These are phyloP conservation scores for Drepanosiphum platanoidis DNA, from an alignment of 2,888 invertebrate species.

Conservation along the genomic window DNA sequence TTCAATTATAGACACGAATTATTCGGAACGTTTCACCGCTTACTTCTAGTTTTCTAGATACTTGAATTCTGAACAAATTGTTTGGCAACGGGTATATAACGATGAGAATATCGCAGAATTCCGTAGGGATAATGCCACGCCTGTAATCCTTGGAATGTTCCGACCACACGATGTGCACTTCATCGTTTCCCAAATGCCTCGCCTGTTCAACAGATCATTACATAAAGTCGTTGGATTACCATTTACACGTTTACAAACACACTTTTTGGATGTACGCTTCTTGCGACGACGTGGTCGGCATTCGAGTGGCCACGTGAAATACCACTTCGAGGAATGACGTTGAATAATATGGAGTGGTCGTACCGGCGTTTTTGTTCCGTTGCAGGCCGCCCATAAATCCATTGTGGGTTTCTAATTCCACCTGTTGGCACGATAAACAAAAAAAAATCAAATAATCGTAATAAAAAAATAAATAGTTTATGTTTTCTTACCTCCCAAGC, in stretches of 20 bases:
- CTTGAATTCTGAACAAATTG: slow-evolving; percentile 79
- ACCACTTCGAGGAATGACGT: slow-evolving; percentile 93
- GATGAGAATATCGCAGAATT: slow-evolving; percentile 98
- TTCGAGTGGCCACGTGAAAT: slow-evolving; percentile 97
- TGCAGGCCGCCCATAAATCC: slow-evolving; percentile 93
- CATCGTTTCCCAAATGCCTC: slow-evolving; percentile 96
- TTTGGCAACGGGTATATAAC: slow-evolving; percentile 93
- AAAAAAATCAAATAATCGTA: background rate
- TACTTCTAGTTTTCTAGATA: slow-evolving; percentile 63
- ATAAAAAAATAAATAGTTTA: background rate
- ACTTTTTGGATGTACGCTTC: slow-evolving; percentile 87
- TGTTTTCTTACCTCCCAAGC: slow-evolving; percentile 74
- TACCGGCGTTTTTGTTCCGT: slow-evolving; percentile 84
- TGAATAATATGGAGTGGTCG: slow-evolving; percentile 94
- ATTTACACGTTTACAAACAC: background rate
- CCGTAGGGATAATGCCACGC: slow-evolving; percentile 96
- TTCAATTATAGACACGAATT: too few relatives aligned
- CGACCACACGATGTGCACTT: slow-evolving; percentile 99
- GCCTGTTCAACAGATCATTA: slow-evolving; percentile 71
- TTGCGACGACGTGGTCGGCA: slow-evolving; percentile 85
- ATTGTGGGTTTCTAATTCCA: slow-evolving; percentile 92
- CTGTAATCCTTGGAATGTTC: slow-evolving; percentile 96
- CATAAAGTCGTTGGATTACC: background rate
- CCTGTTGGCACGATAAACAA: slow-evolving; percentile 65
- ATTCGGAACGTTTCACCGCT: too few relatives aligned